These are phyloP conservation scores for Jordanella pulchra DNA, from an alignment of 2,797 vertebrate genomes.

Conservation along the genomic window DNA sequence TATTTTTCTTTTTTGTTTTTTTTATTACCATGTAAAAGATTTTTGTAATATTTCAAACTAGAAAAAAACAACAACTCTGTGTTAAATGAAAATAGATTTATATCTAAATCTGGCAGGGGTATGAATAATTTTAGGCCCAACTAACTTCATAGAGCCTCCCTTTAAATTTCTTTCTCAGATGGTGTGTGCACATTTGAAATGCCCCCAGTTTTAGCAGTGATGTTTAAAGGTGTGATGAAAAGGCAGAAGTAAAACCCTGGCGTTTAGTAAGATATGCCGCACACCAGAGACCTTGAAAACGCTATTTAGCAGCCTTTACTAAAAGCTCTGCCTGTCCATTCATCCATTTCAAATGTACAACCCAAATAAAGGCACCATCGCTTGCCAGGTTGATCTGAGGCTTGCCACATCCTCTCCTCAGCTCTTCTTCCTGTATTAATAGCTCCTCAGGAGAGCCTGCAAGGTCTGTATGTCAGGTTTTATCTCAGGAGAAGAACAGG, in stretches of 20 bases:
- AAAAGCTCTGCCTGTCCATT: slow-evolving; percentile 59
- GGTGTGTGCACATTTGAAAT: slow-evolving; percentile 29
- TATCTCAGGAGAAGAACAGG: slow-evolving; percentile 79
- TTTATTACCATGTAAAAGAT: too few relatives aligned
- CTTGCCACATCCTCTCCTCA: slow-evolving; percentile 58
- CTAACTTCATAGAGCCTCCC: slow-evolving; percentile 14
- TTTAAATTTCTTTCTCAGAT: slow-evolving; percentile 10
- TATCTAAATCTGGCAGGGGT: background rate
- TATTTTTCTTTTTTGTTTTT: background rate
- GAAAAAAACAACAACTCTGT: background rate
- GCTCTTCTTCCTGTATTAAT: slow-evolving; percentile 76
- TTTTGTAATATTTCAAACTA: background rate
- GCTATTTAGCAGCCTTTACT: slow-evolving; percentile 44
- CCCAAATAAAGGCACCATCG: slow-evolving; percentile 72
- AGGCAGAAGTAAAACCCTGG: slow-evolving; percentile 37
- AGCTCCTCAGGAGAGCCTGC: slow-evolving; percentile 79
- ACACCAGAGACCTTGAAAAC: slow-evolving; percentile 51
- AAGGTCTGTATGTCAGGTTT: slow-evolving; percentile 75
- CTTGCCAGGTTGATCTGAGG: slow-evolving; percentile 68
- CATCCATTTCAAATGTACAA: slow-evolving; percentile 62
- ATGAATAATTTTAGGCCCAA: background rate
- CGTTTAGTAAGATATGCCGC: slow-evolving; percentile 31
- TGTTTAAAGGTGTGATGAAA: slow-evolving; percentile 49
- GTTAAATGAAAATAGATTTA: background rate
- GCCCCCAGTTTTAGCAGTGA: slow-evolving; percentile 45